Percentiles rank a stretch among this genome's conserved stretches.
Evolutionary conservation across 2,888 invertebrate genomes (phyloP).

Genomic region (Disparrhopalites patrizii): DNA sequence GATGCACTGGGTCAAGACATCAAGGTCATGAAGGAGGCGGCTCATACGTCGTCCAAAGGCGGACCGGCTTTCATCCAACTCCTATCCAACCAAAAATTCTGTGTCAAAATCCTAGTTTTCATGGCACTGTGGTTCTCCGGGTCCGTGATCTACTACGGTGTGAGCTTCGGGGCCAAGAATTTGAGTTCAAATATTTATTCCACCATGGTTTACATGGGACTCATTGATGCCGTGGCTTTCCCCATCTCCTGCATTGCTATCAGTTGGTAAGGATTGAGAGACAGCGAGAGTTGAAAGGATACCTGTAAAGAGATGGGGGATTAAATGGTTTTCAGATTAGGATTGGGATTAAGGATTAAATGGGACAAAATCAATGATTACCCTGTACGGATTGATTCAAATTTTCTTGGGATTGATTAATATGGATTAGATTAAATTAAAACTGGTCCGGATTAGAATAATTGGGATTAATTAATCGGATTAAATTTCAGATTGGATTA

Average conservation of each 20-base stretch:
- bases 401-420: too few relatives aligned
- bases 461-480: too few relatives aligned
- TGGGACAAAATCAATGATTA: too few relatives aligned
- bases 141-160: constrained; percentile 40
- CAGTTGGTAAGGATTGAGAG: not conserved
- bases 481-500: too few relatives aligned
- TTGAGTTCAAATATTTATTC: constrained; percentile 38
- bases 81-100: constrained; percentile 1
- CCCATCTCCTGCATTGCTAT: not conserved
- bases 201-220: constrained; percentile 42
- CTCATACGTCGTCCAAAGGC: not conserved
- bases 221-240: constrained; percentile 34
- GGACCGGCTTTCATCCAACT: not conserved
- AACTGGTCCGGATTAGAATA: too few relatives aligned
- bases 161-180: constrained; percentile 42
- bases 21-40: not conserved
- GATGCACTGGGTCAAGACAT: constrained; percentile 9
- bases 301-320: too few relatives aligned
- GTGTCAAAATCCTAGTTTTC: constrained; percentile 31
- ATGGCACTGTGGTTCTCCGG: constrained; percentile 41
- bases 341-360: too few relatives aligned
- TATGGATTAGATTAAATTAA: too few relatives aligned
- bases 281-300: too few relatives aligned
- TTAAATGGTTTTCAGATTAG: too few relatives aligned
- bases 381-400: too few relatives aligned